Base-by-base conservation (phyloP, 2,797 vertebrate genomes). In the Siniperca obscura region DNA sequence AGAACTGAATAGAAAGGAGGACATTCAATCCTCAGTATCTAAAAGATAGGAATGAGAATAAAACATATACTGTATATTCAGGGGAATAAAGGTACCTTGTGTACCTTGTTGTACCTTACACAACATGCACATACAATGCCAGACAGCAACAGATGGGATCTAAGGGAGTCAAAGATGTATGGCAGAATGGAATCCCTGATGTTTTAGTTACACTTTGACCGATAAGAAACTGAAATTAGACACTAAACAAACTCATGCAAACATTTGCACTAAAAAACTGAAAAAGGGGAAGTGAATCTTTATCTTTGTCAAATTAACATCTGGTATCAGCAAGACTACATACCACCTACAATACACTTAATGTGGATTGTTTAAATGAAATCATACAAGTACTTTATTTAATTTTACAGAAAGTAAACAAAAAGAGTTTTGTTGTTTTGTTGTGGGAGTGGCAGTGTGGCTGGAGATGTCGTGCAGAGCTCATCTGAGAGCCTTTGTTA, bases 401-500 rank as follows among this genome's bases (percentile, higher is more conserved):
- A 1, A 22, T 57, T 65, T 50, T 3, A 65, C 1, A 44, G 6
- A 34, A 34, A 17, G 0, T 11, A 48, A 19, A 50, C 3, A 53
- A 5, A 22, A 25, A 60, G 5, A 12, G 30, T 9, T 57, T 36
- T 57, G 76, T 50, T 78, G 17, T 64, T 42, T 17, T 57, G 62
- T 22, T 69, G 61, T 55, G 70, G 64, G 82, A 75, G 67, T 16
- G 42, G 76, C 42, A 27, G 36, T 27, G 27, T 22, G 69, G 81
- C 30, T 56, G 30, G 52, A 78, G 57, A 80, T 74, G 70, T 65
- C 36, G 30, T 62, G 75, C 67, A 70, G 74, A 30, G 76, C 73
- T 83, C 81, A 73, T 83, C 64, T 38, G 40, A 73, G 67, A 72
- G 78, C 70, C 60, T 80, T 36, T 17, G 76, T 85, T 87, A 67